These are phyloP conservation scores for Diadema setosum DNA, from an alignment of 35 echinoderm and acorn worm genomes.

Conservation along the genomic window DNA sequence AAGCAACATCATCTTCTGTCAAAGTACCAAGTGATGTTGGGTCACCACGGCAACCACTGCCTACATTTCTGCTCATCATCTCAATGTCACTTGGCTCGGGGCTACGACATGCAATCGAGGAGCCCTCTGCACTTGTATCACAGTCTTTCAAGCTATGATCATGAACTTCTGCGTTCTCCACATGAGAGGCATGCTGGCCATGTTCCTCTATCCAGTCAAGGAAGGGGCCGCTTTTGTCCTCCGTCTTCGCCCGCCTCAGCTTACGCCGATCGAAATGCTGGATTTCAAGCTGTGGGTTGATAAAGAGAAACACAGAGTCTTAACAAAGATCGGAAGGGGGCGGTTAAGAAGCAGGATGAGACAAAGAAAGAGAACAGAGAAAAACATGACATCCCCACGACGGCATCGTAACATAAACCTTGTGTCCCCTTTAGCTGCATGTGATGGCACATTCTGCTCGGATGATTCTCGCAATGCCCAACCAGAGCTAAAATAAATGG, in stretches of 20 bases:
- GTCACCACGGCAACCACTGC: no score
- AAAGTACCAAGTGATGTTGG: background rate
- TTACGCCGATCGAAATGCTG: constrained; percentile 42
- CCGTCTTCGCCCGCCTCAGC: constrained; percentile 18
- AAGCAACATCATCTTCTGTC: no score
- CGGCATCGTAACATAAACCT: background rate
- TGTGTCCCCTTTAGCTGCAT: no score
- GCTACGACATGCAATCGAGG: no score
- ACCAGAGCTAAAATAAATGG: no score
- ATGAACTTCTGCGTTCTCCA: background rate
- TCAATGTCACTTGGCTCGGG: no score
- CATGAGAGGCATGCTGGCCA: background rate
- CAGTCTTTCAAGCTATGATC: background rate
- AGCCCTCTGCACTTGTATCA: background rate
- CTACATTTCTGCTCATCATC: no score
- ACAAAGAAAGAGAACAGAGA: background rate
- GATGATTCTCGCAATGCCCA: no score
- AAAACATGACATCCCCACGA: background rate
- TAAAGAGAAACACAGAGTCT: background rate
- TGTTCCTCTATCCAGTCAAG: background rate
- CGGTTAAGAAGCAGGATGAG: no score
- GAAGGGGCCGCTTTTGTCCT: constrained; percentile 33
- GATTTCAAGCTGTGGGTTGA: constrained; percentile 20
- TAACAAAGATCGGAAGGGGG: no score
- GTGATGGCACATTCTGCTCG: no score